These are phyloP conservation scores for Microtus montanus DNA, from an alignment of 2,113 vertebrate species.

Conservation along the genomic window DNA sequence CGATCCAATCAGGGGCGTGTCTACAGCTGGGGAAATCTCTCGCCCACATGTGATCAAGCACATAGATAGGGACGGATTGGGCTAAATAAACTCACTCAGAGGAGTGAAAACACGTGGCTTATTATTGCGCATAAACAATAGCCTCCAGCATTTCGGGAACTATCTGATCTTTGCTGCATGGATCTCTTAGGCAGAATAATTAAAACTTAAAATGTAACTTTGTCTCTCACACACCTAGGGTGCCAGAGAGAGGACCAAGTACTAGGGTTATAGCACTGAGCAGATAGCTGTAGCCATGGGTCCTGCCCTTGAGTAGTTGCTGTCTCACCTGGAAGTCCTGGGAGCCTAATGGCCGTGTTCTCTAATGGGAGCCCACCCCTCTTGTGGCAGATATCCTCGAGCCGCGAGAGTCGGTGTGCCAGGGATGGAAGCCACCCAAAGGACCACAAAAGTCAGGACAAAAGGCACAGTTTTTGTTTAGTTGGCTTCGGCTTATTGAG, in stretches of 20 bases:
- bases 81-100: not conserved
- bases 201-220: not conserved
- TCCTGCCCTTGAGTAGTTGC: not conserved
- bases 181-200: not conserved
- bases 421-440: not conserved
- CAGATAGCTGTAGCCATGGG: not conserved
- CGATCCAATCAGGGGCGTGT: not conserved
- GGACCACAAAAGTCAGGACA: not conserved
- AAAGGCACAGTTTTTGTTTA: not conserved
- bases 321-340: not conserved
- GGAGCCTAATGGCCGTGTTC: not conserved
- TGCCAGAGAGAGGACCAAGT: not conserved
- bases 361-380: not conserved
- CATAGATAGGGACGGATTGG: not conserved
- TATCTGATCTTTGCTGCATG: not conserved
- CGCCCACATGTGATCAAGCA: not conserved
- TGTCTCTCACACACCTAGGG: not conserved
- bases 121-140: not conserved
- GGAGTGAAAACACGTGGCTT: not conserved
- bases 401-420: not conserved
- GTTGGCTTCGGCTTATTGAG: not conserved
- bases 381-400: not conserved
- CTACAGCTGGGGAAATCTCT: not conserved
- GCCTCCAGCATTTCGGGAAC: not conserved
- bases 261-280: not conserved